Evolutionary conservation across 2,888 invertebrate species (phyloP), one percentile per base, ranked within the genome.

Genomic region (Harpalus rufipes): DNA sequence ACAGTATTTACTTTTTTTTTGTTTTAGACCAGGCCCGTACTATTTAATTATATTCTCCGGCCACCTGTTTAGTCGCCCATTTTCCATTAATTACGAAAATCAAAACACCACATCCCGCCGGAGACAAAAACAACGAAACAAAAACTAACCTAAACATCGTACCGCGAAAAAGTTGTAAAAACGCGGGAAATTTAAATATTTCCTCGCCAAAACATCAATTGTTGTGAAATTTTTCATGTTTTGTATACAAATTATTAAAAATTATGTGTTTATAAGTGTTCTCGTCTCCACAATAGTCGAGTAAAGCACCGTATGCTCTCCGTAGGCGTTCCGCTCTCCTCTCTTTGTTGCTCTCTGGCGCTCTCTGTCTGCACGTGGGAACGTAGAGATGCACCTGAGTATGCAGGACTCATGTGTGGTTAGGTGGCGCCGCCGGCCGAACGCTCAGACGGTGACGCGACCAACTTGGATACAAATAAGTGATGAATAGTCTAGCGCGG

Each of bases 71-170:
- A 39, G 59, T 58, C 61, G 79, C 39, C 79, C 79, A 79, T 79
- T 79, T 79, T 79, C 79, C 79, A 79, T 79, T 79, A 79, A 79
- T 79, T 79, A 79, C 79, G 79, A 79, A 79, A 79, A 79, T 79
- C 79, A 79, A 79, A 79, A 79, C 79, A 78, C 78, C 58, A 25
- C 61, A 59, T 59, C 79, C 79, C 79, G 79, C 59, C 59, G 10
- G 59, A 58, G 25, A 25, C 16, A 78, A 59, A 78, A 68, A 81
- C 21, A 65, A 8, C 10, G 25, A 65, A 65, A 68, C 7, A 72
- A 82, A 82, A 72, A 65, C 12, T 0, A 14, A n/a, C 56, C 51
- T 78, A 58, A 78, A 44, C 76, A 78, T 25, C 56, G n/a, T 2
- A 78, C 78, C 18, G 79, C 25, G 18, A 79, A 79, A 79, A 16